These are phyloP conservation scores for Drosophila paramelanica DNA, from an alignment of 2,888 invertebrate genomes.

Conservation along the genomic window DNA sequence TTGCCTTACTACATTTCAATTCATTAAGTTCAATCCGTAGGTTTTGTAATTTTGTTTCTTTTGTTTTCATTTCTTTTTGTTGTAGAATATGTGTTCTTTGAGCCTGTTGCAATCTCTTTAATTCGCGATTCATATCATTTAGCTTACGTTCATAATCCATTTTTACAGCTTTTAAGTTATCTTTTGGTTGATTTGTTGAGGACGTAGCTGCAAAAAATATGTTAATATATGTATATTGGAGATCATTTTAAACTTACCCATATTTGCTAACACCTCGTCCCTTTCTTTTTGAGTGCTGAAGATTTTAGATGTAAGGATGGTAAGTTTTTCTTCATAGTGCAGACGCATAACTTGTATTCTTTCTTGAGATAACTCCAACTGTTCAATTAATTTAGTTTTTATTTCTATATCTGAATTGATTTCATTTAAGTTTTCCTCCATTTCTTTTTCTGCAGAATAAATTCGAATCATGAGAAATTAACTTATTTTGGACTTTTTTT, in stretches of 20 bases:
- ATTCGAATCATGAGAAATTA: background rate
- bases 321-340: conserved; percentile 96
- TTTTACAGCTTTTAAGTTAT: conserved; percentile 91
- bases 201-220: conserved; percentile 47
- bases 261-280: conserved; percentile 92
- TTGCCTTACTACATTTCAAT: conserved; percentile 93
- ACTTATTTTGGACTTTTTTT: conserved; percentile 81
- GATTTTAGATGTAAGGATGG: conserved; percentile 93
- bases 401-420: conserved; percentile 97
- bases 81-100: conserved; percentile 95
- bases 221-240: conserved; percentile 11
- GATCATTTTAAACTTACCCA: conserved; percentile 63
- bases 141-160: conserved; percentile 96
- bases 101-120: conserved; percentile 93
- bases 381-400: conserved; percentile 97
- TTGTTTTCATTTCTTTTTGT: conserved; percentile 90
- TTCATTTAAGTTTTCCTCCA: conserved; percentile 93
- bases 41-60: conserved; percentile 90
- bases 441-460: conserved; percentile 85
- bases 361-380: conserved; percentile 95
- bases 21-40: conserved; percentile 91
- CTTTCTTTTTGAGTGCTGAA: conserved; percentile 95
- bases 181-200: conserved; percentile 81
- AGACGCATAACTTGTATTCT: conserved; percentile 93
- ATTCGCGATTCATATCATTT: conserved; percentile 92